Evolutionary conservation across 2,888 invertebrate genomes (phyloP).

Genomic region (Tanaodytes sp.): DNA sequence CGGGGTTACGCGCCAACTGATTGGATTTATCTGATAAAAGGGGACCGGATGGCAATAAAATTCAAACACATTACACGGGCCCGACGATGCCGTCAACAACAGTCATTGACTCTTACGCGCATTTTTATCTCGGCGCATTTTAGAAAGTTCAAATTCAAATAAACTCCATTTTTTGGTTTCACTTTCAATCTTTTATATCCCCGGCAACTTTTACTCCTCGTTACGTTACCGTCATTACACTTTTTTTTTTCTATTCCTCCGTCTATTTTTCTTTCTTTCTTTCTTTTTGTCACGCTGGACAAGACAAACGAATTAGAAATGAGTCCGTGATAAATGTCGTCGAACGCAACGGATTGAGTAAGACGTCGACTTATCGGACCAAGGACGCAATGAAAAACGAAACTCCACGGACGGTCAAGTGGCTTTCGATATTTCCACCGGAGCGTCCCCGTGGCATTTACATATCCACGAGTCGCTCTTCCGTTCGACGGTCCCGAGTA

Average conservation of each 20-base stretch:
- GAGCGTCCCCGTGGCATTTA: too few species aligned
- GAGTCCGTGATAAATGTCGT: background rate
- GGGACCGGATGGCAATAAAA: slow-evolving; percentile 38
- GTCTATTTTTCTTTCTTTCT: background rate
- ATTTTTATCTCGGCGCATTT: slow-evolving; percentile 20
- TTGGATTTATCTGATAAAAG: slow-evolving; percentile 23
- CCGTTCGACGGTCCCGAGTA: too few species aligned
- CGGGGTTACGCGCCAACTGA: background rate
- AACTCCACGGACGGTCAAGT: too few species aligned
- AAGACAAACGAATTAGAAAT: background rate
- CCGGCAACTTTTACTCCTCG: background rate
- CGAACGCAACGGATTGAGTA: background rate
- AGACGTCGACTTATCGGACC: background rate
- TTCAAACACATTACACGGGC: slow-evolving; percentile 26
- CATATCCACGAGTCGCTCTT: too few species aligned
- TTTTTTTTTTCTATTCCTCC: background rate
- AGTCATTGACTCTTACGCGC: slow-evolving; percentile 38
- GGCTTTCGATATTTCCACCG: too few species aligned
- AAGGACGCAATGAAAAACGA: too few species aligned
- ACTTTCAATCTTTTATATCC: slow-evolving; percentile 29
- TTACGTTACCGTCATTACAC: background rate
- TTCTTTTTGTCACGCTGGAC: too few species aligned
- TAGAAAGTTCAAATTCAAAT: slow-evolving; percentile 46
- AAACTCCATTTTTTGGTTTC: slow-evolving; percentile 28
- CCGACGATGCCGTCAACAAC: slow-evolving; percentile 14